Percentiles rank a stretch among this genome's conserved stretches.
Conservation (phyloP, 2,113 vertebrate genomes). For the Sardina pilchardus region DNA sequence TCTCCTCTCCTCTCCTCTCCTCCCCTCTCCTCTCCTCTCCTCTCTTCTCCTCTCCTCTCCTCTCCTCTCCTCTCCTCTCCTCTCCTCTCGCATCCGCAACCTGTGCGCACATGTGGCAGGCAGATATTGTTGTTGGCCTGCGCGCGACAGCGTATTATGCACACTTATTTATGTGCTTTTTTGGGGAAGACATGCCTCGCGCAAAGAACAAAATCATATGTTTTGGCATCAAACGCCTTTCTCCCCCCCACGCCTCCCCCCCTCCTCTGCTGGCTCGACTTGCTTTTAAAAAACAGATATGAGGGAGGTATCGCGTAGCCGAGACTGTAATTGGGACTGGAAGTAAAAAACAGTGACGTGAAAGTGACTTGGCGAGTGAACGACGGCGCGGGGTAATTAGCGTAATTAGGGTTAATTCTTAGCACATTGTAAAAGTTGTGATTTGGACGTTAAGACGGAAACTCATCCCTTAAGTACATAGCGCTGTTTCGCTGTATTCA, state of each 20-base stretch:
- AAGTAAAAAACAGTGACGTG: background rate
- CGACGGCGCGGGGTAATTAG: too few relatives aligned
- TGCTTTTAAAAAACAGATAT: background rate
- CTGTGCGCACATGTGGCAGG: conserved; percentile 74
- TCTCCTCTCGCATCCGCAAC: conserved; percentile 56
- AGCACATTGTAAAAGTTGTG: too few relatives aligned
- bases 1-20: too few relatives aligned
- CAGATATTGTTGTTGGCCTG: conserved; percentile 74
- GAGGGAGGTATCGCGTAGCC: background rate
- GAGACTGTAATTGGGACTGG: background rate
- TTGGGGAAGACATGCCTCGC: conserved; percentile 52
- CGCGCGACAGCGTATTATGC: conserved; percentile 55
- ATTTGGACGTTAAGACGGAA: too few relatives aligned
- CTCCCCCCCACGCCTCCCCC: conserved; percentile 10
- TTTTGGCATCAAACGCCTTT: conserved; percentile 51
- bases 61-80: too few relatives aligned
- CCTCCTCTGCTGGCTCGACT: background rate
- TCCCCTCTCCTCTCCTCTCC: too few relatives aligned
- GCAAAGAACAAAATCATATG: conserved; percentile 60
- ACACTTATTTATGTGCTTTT: conserved; percentile 70
- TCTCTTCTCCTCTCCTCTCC: too few relatives aligned
- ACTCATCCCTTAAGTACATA: too few relatives aligned
- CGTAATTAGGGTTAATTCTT: too few relatives aligned
- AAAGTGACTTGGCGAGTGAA: background rate
- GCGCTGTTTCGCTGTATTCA: too few relatives aligned